Evolutionary conservation across 2,113 vertebrate species (phyloP).

Genomic region (Castor canadensis): DNA sequence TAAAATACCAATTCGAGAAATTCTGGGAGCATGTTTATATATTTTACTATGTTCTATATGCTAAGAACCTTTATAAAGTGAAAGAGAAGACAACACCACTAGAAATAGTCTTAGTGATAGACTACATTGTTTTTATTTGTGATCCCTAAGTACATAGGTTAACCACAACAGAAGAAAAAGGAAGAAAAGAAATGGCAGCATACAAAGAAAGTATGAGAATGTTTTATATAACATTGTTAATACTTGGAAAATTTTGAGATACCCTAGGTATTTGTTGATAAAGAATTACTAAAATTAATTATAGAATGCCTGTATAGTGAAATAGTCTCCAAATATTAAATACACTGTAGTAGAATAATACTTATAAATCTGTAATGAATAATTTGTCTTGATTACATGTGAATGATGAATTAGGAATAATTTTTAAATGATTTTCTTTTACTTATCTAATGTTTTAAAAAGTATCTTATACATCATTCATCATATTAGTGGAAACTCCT

Average conservation of each 20-base stretch:
- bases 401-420: neutral
- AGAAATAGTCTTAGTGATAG: neutral
- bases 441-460: neutral
- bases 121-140: neutral
- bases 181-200: neutral
- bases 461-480: neutral
- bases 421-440: neutral
- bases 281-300: slow-evolving; percentile 15
- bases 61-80: neutral
- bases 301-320: neutral
- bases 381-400: neutral
- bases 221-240: neutral
- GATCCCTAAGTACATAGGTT: neutral
- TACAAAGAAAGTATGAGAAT: neutral
- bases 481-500: neutral
- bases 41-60: neutral
- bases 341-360: neutral
- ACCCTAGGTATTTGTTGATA: neutral
- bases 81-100: neutral
- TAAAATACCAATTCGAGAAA: slow-evolving; percentile 20
- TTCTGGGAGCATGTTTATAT: neutral
- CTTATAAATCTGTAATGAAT: neutral
- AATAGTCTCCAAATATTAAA: neutral
- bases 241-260: neutral
- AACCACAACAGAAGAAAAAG: neutral